phyloP scores from a whole-genome alignment of 2,113 vertebrate genomes.

The Apodemus speciosus region DNA sequence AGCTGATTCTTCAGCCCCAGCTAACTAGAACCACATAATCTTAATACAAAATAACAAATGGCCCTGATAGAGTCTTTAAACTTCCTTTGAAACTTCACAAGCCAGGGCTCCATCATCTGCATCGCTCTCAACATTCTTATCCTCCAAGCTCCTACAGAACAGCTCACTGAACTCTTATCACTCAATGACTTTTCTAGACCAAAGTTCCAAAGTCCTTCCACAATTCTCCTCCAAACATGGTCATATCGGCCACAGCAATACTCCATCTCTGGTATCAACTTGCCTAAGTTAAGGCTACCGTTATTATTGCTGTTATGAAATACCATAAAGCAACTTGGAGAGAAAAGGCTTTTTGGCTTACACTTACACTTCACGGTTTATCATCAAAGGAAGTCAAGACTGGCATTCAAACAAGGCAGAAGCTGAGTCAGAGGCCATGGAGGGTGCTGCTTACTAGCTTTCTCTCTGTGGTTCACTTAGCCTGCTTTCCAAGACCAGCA shows the following conservation, averaged over 20 bases:
- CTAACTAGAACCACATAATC: background rate
- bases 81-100: background rate
- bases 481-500: background rate
- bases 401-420: background rate
- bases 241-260: background rate
- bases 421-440: background rate
- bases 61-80: background rate
- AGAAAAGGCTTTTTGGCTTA: background rate
- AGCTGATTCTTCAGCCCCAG: background rate
- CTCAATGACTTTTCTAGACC: background rate
- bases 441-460: background rate
- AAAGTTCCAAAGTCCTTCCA: background rate
- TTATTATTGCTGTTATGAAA: background rate
- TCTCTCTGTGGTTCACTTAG: too few relatives aligned
- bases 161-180: too few relatives aligned
- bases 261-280: background rate
- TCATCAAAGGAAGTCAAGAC: background rate
- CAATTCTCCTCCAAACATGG: background rate
- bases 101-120: background rate
- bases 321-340: background rate
- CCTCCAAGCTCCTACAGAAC: background rate
- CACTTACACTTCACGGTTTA: background rate
- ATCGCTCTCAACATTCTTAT: background rate
- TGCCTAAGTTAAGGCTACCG: too few relatives aligned
- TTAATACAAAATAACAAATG: background rate